Percentiles rank a stretch among this genome's conserved stretches.
Evolutionary conservation across 2,888 invertebrate species (phyloP).

Genomic region (Parascotia fuliginaria): DNA sequence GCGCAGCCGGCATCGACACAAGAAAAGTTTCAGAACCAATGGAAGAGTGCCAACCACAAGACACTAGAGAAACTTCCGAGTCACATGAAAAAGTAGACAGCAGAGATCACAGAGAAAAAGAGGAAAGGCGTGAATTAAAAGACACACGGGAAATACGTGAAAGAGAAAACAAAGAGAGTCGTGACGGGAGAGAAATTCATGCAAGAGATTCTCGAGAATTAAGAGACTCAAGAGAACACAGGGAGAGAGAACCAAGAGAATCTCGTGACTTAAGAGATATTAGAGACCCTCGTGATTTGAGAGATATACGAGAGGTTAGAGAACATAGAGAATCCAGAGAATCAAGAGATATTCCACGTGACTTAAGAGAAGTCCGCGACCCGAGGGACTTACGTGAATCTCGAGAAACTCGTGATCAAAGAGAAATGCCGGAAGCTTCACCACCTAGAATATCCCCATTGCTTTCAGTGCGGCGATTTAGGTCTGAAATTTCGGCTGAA

Average conservation of each 20-base stretch:
- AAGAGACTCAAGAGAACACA: slow-evolving; percentile 61
- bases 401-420: slow-evolving; percentile 64
- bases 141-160: slow-evolving; percentile 67
- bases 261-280: slow-evolving; percentile 61
- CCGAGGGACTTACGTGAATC: slow-evolving; percentile 67
- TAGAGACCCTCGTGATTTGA: slow-evolving; percentile 64
- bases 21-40: slow-evolving; percentile 81
- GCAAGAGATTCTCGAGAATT: slow-evolving; percentile 70
- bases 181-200: slow-evolving; percentile 66
- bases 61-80: slow-evolving; percentile 67
- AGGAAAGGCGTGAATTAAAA: slow-evolving; percentile 70
- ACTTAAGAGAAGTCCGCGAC: slow-evolving; percentile 58
- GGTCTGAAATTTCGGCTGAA: slow-evolving; percentile 70
- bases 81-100: slow-evolving; percentile 66
- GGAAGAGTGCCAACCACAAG: slow-evolving; percentile 78
- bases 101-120: slow-evolving; percentile 70
- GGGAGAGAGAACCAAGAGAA: slow-evolving; percentile 69
- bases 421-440: slow-evolving; percentile 77
- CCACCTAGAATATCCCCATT: slow-evolving; percentile 80
- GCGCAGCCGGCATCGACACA: slow-evolving; percentile 86
- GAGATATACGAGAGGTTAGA: slow-evolving; percentile 59
- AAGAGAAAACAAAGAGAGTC: slow-evolving; percentile 69
- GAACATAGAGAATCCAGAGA: slow-evolving; percentile 66
- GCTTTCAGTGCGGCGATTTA: slow-evolving; percentile 79
- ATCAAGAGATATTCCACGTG: slow-evolving; percentile 58